phyloP scores from a whole-genome alignment of 2,113 vertebrate genomes.

The Eleginops maclovinus region DNA sequence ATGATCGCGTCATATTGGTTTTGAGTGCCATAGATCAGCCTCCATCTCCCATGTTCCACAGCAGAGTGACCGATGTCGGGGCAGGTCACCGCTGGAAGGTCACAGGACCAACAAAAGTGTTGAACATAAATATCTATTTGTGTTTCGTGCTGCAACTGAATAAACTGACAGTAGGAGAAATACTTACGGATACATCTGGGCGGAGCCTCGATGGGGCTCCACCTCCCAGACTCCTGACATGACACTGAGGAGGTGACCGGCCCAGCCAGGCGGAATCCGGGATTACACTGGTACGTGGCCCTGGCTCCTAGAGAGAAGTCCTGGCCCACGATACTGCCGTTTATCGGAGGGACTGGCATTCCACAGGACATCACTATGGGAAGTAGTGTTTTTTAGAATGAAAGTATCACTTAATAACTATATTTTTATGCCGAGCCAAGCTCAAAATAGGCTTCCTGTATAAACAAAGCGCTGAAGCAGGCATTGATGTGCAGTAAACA shows the following conservation, averaged over 20 bases:
- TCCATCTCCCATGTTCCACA: constrained; percentile 95
- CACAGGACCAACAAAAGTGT: constrained; percentile 11
- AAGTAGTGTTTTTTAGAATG: background rate
- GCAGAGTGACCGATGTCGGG: constrained; percentile 90
- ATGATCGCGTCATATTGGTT: constrained; percentile 95
- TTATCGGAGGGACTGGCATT: constrained; percentile 89
- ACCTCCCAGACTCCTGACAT: constrained; percentile 92
- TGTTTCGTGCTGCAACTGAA: background rate
- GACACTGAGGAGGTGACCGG: constrained; percentile 80
- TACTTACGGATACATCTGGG: constrained; percentile 91
- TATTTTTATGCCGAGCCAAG: constrained; percentile 39
- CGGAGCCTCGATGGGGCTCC: constrained; percentile 91
- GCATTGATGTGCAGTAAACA: constrained; percentile 64
- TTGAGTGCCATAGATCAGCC: constrained; percentile 93
- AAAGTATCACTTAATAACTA: constrained; percentile 34
- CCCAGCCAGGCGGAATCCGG: constrained; percentile 89
- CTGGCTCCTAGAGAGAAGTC: constrained; percentile 94
- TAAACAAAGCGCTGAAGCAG: constrained; percentile 47
- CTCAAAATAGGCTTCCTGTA: constrained; percentile 44
- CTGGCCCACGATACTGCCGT: constrained; percentile 91
- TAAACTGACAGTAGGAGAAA: background rate
- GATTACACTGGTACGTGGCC: constrained; percentile 90
- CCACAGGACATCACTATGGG: constrained; percentile 93
- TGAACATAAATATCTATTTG: background rate
- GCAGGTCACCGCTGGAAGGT: constrained; percentile 89